A percentile compares a stretch with the other conserved stretches of the same genome.
Evolutionary conservation across 2,888 invertebrate genomes (phyloP).

Genomic region (Arrhopalites spinosus): DNA sequence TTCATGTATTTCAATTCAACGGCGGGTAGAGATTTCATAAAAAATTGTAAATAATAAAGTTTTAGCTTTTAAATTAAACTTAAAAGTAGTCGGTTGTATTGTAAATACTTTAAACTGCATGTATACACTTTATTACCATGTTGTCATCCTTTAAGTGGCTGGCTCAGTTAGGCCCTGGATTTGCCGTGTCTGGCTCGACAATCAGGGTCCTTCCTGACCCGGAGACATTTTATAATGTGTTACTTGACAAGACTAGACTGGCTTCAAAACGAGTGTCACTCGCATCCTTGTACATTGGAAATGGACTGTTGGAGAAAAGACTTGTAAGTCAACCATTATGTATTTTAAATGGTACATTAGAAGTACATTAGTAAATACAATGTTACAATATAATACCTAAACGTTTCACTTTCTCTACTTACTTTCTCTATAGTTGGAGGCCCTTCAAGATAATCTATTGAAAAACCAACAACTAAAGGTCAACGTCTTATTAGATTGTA

Average conservation of each 20-base stretch:
- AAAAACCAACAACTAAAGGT: slow-evolving; percentile 68
- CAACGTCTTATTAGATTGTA: slow-evolving; percentile 83
- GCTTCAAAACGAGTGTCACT: slow-evolving; percentile 77
- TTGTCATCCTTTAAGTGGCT: slow-evolving; percentile 49
- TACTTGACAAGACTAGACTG: slow-evolving; percentile 69
- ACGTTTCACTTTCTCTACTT: background rate
- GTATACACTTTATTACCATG: too few species aligned
- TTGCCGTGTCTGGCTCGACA: slow-evolving; percentile 62
- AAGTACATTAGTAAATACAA: background rate
- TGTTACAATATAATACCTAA: background rate
- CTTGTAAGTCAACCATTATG: slow-evolving; percentile 64
- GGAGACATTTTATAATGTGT: slow-evolving; percentile 73
- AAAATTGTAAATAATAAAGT: too few species aligned
- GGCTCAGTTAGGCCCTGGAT: slow-evolving; percentile 59
- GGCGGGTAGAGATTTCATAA: too few species aligned
- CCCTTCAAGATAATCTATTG: slow-evolving; percentile 67
- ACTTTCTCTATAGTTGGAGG: slow-evolving; percentile 62
- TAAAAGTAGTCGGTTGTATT: too few species aligned
- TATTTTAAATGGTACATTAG: background rate
- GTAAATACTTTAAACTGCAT: too few species aligned
- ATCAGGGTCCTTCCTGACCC: slow-evolving; percentile 78
- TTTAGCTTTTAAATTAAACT: too few species aligned
- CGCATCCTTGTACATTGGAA: slow-evolving; percentile 92
- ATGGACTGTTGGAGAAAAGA: slow-evolving; percentile 77
- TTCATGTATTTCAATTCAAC: too few species aligned